A percentile compares a stretch with the other conserved stretches of the same genome.
Conservation (phyloP, 1,140 invertebrate genomes). For the Brachionus angularis region DNA sequence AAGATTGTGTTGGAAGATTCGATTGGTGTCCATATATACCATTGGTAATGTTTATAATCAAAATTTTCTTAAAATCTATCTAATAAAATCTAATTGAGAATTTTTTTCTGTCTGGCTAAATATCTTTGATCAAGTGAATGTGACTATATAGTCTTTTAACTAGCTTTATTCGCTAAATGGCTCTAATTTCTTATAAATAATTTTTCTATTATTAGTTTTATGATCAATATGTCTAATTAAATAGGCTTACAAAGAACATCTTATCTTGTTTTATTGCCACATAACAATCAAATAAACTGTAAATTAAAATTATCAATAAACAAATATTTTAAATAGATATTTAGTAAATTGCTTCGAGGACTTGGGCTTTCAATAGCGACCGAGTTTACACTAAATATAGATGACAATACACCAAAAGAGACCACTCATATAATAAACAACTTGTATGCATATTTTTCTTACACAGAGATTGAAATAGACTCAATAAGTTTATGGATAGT, state of each 20-base stretch:
- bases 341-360: conserved; percentile 23
- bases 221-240: no score
- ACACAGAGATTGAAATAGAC: conserved; percentile 58
- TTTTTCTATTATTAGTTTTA: no score
- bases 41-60: no score
- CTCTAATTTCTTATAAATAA: no score
- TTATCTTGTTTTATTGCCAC: no score
- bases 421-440: conserved; percentile 3
- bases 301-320: background rate
- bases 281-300: no score
- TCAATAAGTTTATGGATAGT: conserved; percentile 69
- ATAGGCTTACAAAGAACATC: no score
- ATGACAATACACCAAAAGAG: conserved; percentile 33
- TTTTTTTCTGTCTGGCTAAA: no score
- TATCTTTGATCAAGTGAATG: background rate
- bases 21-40: conserved; percentile 27
- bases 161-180: no score
- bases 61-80: no score
- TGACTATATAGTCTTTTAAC: background rate
- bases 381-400: background rate
- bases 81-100: no score
- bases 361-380: background rate
- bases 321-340: background rate
- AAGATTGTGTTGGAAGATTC: conserved; percentile 4
- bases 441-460: conserved; percentile 44